These are phyloP conservation scores for Drosophila takahashii DNA, from an alignment of 1,140 invertebrate species.

Conservation along the genomic window DNA sequence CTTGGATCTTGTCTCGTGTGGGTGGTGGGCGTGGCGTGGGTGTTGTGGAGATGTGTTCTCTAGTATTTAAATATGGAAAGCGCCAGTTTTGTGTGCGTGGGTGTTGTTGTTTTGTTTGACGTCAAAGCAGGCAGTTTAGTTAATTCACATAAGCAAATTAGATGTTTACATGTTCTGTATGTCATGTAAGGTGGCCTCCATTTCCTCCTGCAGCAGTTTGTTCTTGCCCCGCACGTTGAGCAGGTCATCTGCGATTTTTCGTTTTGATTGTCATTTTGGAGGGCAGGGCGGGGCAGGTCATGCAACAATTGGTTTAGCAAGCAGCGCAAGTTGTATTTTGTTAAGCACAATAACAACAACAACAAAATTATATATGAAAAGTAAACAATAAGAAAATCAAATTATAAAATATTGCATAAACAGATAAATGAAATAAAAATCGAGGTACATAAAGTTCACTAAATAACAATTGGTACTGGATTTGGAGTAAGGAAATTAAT, in stretches of 20 bases:
- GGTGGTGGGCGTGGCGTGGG: slow-evolving; percentile 32
- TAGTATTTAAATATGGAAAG: slow-evolving; percentile 75
- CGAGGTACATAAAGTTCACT: slow-evolving; percentile 42
- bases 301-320: slow-evolving; percentile 46
- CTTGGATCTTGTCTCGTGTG: slow-evolving; percentile 38
- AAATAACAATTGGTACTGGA: slow-evolving; percentile 48
- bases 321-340: slow-evolving; percentile 52
- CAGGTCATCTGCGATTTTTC: slow-evolving; percentile 93
- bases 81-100: slow-evolving; percentile 70
- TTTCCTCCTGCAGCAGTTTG: slow-evolving; percentile 98
- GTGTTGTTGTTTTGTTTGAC: slow-evolving; percentile 58
- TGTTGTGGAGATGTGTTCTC: slow-evolving; percentile 34
- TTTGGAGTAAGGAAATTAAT: slow-evolving; percentile 61
- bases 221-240: slow-evolving; percentile 97
- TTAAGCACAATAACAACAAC: slow-evolving; percentile 62
- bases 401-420: slow-evolving; percentile 47
- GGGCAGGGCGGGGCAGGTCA: slow-evolving; percentile 30
- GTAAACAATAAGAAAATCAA: slow-evolving; percentile 61
- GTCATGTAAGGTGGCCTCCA: slow-evolving; percentile 99
- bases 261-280: slow-evolving; percentile 18
- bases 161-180: slow-evolving; percentile 98
- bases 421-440: slow-evolving; percentile 20
- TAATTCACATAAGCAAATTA: slow-evolving; percentile 78
- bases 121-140: slow-evolving; percentile 83
- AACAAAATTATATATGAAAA: slow-evolving; percentile 57